Percentiles rank a stretch among this genome's conserved stretches.
These are phyloP conservation scores for Clusia tigrina DNA, from an alignment of 2,888 invertebrate genomes.

Conservation along the genomic window DNA sequence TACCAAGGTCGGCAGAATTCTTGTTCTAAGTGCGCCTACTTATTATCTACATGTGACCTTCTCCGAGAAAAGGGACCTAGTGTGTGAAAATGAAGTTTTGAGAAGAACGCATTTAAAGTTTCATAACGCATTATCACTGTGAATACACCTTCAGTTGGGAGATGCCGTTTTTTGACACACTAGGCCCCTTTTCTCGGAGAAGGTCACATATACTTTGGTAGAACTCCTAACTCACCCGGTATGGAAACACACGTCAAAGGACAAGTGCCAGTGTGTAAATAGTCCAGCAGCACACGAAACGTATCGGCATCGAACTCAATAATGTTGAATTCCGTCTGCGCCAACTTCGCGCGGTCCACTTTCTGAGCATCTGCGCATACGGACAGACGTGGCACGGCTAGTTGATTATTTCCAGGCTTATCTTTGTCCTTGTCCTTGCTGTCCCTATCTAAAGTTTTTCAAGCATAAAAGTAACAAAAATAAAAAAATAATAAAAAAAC, in stretches of 20 bases:
- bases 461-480: too few relatives aligned
- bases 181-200: too few relatives aligned
- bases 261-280: conserved; percentile 91
- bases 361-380: conserved; percentile 95
- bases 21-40: too few relatives aligned
- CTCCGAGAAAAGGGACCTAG: too few relatives aligned
- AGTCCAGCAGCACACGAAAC: conserved; percentile 88
- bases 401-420: conserved; percentile 74
- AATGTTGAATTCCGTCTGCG: conserved; percentile 94
- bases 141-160: too few relatives aligned
- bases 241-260: conserved; percentile 91
- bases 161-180: too few relatives aligned
- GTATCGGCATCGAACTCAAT: conserved; percentile 96
- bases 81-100: too few relatives aligned
- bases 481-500: conserved; percentile 3
- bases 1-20: too few relatives aligned
- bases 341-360: conserved; percentile 89
- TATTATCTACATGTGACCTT: too few relatives aligned
- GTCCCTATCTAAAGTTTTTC: conserved; percentile 73
- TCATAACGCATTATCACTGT: too few relatives aligned
- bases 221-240: conserved; percentile 70
- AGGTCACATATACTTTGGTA: too few relatives aligned
- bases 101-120: too few relatives aligned
- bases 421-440: conserved; percentile 83
- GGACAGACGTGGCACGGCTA: conserved; percentile 86